Base-by-base conservation (phyloP, 1,140 invertebrate genomes). In the Saccostrea cuccullata region DNA sequence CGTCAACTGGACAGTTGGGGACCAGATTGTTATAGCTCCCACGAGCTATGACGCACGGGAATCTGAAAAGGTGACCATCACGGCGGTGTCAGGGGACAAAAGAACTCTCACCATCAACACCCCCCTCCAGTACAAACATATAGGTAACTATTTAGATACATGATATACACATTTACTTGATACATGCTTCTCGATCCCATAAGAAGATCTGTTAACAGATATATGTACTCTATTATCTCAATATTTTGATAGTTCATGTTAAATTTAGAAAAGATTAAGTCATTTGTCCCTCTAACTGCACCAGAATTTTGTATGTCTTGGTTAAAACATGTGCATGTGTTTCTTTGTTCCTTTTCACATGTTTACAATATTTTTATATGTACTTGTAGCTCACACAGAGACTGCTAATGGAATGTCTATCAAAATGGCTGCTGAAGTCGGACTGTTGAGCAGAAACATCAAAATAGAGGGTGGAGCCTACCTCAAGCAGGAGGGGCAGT, bases 381-480 rank as follows among this genome's bases (percentile, higher is more conserved):
- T 36, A 36, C 30, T 36, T 36, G 0, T 83, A 92, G 92, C 89
- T 56, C 77, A 90, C 85, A 86, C 36, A 23, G 92, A 92, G 36
- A 91, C 85, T 13, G 86, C 67, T 30, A 89, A 87, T 26, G 89
- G 90, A 13, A 55, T 86, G n/a, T 67, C 36, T 9, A 84, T 92
- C 30, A 77, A 87, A 9, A 88, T 94, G 84, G 89, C 91, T 15
- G 93, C 93, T 15, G 92, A 92, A 70, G 94, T 94, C 12, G 94
- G 93, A 20, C 87, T 94, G 20, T 88, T 94, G 55, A 93, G 91
- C 20, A 85, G 93, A 17, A 94, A 94, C 82, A 91, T 94, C 26
- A 92, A 90, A 82, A 89, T 94, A 6, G 91, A 91, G 23, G 94
- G 94, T 0, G 90, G 88, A 20, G 90, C 91, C 30, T 93, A 94